A percentile compares a stretch with the other conserved stretches of the same genome.
Conservation (phyloP, 2,888 invertebrate species). For the Abrostola tripartita region DNA sequence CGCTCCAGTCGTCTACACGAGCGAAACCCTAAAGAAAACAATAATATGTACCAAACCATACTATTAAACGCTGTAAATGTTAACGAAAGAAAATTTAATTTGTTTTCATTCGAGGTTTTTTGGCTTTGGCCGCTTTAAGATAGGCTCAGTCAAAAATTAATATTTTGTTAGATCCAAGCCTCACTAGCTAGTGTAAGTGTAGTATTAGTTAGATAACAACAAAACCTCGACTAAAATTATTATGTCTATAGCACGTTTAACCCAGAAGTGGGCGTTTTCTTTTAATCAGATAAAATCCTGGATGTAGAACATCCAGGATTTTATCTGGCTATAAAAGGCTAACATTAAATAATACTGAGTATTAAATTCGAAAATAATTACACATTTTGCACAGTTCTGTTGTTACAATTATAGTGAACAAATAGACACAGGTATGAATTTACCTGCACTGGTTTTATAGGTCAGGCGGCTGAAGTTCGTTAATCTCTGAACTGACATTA, state of each 20-base stretch:
- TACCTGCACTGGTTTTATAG: constrained; percentile 79
- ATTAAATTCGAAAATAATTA: too few relatives aligned
- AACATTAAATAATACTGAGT: too few relatives aligned
- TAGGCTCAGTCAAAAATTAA: background rate
- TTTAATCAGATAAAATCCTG: too few relatives aligned
- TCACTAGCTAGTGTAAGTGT: too few relatives aligned
- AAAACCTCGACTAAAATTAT: too few relatives aligned
- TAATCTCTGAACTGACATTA: constrained; percentile 88
- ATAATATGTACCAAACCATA: constrained; percentile 55
- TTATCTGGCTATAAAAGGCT: too few relatives aligned
- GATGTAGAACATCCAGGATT: too few relatives aligned
- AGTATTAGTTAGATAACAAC: too few relatives aligned
- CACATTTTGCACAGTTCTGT: background rate
- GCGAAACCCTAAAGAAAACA: constrained; percentile 68
- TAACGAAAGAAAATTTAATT: constrained; percentile 35
- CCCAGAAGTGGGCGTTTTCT: too few relatives aligned
- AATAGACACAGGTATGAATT: constrained; percentile 59
- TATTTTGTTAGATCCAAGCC: too few relatives aligned
- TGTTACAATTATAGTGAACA: constrained; percentile 46
- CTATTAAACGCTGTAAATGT: constrained; percentile 36
- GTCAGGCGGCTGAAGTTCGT: constrained; percentile 86
- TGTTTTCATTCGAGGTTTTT: constrained; percentile 20
- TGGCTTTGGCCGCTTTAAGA: background rate
- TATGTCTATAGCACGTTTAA: too few relatives aligned
- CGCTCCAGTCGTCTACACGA: constrained; percentile 62